Evolutionary conservation across 2,888 invertebrate species (phyloP), one percentile per base, ranked within the genome.

Genomic region (Pyrochroa serraticornis): DNA sequence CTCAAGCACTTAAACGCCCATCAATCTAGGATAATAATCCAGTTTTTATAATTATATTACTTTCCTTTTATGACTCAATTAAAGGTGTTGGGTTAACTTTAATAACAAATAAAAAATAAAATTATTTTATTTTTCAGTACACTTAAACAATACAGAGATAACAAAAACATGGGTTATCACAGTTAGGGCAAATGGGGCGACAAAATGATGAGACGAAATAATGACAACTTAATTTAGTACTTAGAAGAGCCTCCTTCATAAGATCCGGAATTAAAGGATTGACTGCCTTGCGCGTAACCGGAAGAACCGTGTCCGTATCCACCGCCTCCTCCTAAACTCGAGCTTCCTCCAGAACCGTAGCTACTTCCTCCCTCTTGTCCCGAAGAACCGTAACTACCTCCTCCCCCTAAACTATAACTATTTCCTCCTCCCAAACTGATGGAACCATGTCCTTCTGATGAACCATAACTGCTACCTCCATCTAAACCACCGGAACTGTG

Each of bases 401-500:
- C 52, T 32, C 47, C 33, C 7, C 34, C 35, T 7, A 10, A 42
- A 43, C 44, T 31, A 35, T 31, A 31, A 12, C 35, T 39, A 7
- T 6, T 38, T 37, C 38, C 48, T 7, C 32, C 41, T 35, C 31
- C 47, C 1, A 14, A 14, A 12, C 35, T 14, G 14, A 45, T 34
- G 8, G 6, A 8, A 8, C 10, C 14, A 22, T 44, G 33, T 51
- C 13, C 34, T 44, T 41, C 53, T 50, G 13, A 8, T 34, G 38
- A 38, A 2, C 50, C 50, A 8, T 31, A 41, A 42, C 37, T 36
- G 1, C 50, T 38, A 13, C 60, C 71, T 81, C 81, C 37, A 2
- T 8, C 36, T 3, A 35, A 34, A 31, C 38, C 34, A 81, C 77
- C 63, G 73, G 81, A 56, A 79, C 30, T n/a, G 30, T 43, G 43